A percentile compares a stretch with the other conserved stretches of the same genome.
Evolutionary conservation across 2,797 vertebrate species (phyloP).

Genomic region (Smutsia temminckii): DNA sequence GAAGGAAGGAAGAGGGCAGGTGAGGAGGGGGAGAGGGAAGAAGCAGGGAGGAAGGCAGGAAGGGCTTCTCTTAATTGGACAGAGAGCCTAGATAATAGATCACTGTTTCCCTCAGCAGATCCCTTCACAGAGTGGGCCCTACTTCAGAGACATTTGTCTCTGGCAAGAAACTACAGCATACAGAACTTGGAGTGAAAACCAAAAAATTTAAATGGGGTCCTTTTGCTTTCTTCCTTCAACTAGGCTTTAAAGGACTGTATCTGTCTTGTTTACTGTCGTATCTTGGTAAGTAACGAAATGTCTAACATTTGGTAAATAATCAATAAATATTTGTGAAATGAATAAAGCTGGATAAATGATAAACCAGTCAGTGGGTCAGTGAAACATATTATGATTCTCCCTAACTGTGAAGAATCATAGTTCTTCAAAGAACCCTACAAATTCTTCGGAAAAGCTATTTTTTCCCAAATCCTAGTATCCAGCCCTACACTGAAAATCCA

Average conservation of each 20-base stretch:
- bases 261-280: neutral
- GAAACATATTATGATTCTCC: neutral
- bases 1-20: too few species aligned
- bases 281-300: neutral
- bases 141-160: conserved; percentile 3
- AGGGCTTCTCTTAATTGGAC: neutral
- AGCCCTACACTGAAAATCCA: neutral
- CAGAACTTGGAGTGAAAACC: neutral
- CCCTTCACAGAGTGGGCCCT: neutral
- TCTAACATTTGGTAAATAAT: neutral
- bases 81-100: neutral
- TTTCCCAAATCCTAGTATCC: neutral
- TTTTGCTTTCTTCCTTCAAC: neutral
- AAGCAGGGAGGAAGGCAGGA: too few species aligned
- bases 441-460: neutral
- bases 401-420: neutral
- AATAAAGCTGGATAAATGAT: neutral
- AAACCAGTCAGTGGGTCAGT: neutral
- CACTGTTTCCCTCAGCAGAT: neutral
- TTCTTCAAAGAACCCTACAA: neutral
- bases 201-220: neutral
- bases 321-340: neutral
- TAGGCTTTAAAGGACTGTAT: neutral
- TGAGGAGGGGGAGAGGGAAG: too few species aligned
- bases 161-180: neutral